Evolutionary conservation across 2,797 vertebrate species (phyloP).

Genomic region (Mallotus villosus): DNA sequence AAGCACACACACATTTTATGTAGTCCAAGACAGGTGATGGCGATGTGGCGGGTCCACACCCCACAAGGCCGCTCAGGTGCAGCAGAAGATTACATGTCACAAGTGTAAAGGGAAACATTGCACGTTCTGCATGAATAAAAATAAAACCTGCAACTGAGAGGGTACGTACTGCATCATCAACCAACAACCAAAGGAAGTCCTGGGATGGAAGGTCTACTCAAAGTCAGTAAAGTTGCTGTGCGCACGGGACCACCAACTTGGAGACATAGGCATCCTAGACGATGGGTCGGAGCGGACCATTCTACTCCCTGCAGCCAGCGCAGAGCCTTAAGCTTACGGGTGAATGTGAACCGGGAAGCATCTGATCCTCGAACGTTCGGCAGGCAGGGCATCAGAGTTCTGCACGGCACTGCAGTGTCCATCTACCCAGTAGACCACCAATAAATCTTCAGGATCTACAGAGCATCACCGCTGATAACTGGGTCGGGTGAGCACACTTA

Average conservation of each 20-base stretch:
- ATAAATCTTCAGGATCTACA: too few species aligned
- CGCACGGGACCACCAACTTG: not conserved
- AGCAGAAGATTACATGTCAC: conserved; percentile 11
- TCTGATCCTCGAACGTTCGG: not conserved
- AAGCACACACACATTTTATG: not conserved
- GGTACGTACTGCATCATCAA: not conserved
- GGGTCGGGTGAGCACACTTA: conserved; percentile 6
- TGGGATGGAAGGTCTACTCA: conserved; percentile 12
- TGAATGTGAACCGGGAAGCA: conserved; percentile 4
- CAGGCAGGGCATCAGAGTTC: not conserved
- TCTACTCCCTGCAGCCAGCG: not conserved
- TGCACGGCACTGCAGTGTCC: conserved; percentile 6
- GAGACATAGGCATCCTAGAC: conserved; percentile 17
- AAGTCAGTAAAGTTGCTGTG: conserved; percentile 13
- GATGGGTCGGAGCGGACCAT: conserved; percentile 14
- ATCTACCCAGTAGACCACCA: conserved; percentile 5
- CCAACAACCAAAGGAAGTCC: not conserved
- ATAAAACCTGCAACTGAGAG: too few species aligned
- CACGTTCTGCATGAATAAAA: conserved; percentile 10
- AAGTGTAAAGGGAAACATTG: conserved; percentile 22
- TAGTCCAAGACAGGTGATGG: conserved; percentile 28
- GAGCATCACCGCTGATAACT: conserved; percentile 14
- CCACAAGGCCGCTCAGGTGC: conserved; percentile 17
- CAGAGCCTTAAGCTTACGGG: not conserved
- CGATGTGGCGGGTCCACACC: conserved; percentile 15